phyloP scores from a whole-genome alignment of 2,888 invertebrate species.

The Archips crataeganus region DNA sequence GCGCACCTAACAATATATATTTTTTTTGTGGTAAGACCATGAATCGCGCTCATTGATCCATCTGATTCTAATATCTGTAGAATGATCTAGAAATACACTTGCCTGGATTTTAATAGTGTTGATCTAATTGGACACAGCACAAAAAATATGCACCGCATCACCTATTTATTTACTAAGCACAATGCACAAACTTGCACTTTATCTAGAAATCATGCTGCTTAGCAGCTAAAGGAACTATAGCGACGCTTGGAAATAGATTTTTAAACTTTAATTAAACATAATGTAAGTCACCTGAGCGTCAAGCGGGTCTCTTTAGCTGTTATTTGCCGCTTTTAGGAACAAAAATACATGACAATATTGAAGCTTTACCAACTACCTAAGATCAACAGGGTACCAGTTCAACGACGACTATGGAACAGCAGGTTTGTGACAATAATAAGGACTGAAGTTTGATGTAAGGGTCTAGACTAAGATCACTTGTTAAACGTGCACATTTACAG shows the following conservation, averaged over 20 bases:
- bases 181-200: slow-evolving; percentile 6
- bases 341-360: slow-evolving; percentile 26
- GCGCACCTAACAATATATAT: too few species aligned
- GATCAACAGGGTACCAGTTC: slow-evolving; percentile 28
- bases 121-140: background rate
- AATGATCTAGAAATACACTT: background rate
- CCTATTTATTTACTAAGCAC: background rate
- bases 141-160: background rate
- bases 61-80: background rate
- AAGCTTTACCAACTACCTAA: slow-evolving; percentile 15
- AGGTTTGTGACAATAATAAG: slow-evolving; percentile 47
- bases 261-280: background rate
- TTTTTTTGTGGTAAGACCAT: too few species aligned
- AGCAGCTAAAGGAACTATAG: background rate
- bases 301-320: background rate
- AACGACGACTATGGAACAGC: slow-evolving; percentile 21
- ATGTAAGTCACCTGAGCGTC: background rate
- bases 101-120: background rate
- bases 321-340: background rate
- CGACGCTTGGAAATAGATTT: background rate
- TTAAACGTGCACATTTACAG: slow-evolving; percentile 31
- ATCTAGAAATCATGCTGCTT: background rate
- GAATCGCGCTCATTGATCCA: background rate
- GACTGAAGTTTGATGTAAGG: slow-evolving; percentile 43
- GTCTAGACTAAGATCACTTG: slow-evolving; percentile 35